Evolutionary conservation across 1,140 invertebrate genomes (phyloP).

Genomic region (Drosophila seguyi): DNA sequence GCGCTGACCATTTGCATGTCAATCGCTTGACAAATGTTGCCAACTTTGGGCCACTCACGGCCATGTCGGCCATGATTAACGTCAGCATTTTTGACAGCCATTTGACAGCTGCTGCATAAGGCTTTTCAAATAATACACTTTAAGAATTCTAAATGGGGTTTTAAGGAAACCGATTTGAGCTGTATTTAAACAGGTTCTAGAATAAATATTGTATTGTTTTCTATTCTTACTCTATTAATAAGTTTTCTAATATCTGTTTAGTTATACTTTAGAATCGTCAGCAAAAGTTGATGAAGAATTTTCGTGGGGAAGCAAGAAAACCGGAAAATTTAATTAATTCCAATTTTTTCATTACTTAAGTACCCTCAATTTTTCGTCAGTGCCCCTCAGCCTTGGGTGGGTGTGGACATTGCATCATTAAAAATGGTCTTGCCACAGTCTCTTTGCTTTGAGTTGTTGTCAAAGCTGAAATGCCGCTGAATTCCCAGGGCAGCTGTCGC

Average conservation of each 20-base stretch:
- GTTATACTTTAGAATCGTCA: too few relatives aligned
- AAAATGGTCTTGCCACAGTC: conserved; percentile 52
- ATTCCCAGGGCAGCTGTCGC: conserved; percentile 53
- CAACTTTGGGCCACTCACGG: conserved; percentile 76
- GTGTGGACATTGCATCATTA: conserved; percentile 69
- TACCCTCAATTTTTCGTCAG: not conserved
- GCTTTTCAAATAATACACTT: conserved; percentile 50
- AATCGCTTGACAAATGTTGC: conserved; percentile 81
- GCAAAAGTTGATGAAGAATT: too few relatives aligned
- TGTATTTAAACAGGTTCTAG: not conserved
- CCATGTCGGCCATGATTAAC: conserved; percentile 76
- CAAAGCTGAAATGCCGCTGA: conserved; percentile 73
- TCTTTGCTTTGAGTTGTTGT: conserved; percentile 52
- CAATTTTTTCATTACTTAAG: not conserved
- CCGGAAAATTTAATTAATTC: too few relatives aligned
- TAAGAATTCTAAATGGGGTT: too few relatives aligned
- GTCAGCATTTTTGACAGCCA: conserved; percentile 73
- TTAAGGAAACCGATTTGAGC: accelerated
- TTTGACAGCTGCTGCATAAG: conserved; percentile 75
- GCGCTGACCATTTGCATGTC: conserved; percentile 81
- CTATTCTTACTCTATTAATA: too few relatives aligned
- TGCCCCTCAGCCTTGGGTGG: conserved; percentile 27
- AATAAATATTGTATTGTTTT: not conserved
- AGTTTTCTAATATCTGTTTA: not conserved
- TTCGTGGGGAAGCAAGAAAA: too few relatives aligned